Conservation (phyloP, 2,797 vertebrate species). For the Kryptopterus vitreolus region DNA sequence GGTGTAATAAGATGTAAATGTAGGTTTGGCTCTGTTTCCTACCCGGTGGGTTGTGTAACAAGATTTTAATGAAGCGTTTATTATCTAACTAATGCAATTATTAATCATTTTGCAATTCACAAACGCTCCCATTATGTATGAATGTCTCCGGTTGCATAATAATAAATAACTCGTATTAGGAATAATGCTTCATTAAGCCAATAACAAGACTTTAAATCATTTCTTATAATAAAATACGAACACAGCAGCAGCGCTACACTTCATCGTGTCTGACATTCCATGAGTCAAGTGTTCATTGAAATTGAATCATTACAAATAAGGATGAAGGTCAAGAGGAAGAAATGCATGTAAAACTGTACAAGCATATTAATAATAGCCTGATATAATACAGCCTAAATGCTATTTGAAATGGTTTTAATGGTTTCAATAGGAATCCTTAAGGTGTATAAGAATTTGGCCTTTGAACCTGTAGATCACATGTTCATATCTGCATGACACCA, state of each 20-base stretch:
- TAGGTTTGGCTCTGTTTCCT: background rate
- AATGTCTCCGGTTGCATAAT: no score
- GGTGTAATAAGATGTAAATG: background rate
- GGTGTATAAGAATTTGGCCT: no score
- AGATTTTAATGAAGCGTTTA: background rate
- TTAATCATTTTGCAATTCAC: background rate
- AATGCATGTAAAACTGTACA: background rate
- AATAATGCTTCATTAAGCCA: background rate
- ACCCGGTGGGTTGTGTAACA: background rate
- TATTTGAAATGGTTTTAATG: no score
- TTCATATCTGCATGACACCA: no score
- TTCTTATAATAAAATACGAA: background rate
- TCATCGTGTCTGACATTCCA: background rate
- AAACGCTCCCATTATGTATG: background rate
- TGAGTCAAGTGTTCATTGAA: slow-evolving; percentile 10
- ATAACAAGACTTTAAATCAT: background rate
- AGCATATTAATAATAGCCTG: background rate
- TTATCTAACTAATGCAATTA: background rate
- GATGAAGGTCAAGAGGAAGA: background rate
- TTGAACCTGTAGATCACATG: no score
- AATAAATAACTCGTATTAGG: no score
- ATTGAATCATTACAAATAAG: slow-evolving; percentile 6
- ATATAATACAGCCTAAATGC: background rate
- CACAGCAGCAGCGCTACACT: background rate
- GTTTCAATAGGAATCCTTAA: no score